These are phyloP conservation scores for Lithophane socia DNA, from an alignment of 2,888 invertebrate species.

Conservation along the genomic window DNA sequence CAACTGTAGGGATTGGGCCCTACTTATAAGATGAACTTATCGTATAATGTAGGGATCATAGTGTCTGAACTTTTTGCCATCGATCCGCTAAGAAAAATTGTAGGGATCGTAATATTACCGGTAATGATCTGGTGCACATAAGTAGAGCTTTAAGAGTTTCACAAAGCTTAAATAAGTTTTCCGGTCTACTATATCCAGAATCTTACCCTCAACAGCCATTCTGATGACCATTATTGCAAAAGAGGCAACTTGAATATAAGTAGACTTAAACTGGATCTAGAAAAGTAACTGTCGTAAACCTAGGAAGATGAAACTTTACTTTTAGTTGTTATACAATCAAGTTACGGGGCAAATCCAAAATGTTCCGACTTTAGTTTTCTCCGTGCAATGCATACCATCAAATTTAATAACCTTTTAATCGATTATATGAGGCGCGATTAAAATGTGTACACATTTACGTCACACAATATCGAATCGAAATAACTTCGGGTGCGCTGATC, in stretches of 20 bases:
- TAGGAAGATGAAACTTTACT: background rate
- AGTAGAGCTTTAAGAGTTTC: background rate
- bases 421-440: slow-evolving; percentile 71
- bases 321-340: background rate
- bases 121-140: background rate
- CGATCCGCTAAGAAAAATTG: background rate
- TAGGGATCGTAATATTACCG: background rate
- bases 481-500: slow-evolving; percentile 79
- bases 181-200: background rate
- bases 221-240: too few relatives aligned
- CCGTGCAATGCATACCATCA: slow-evolving; percentile 14
- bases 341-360: background rate
- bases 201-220: too few relatives aligned
- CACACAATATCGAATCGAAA: slow-evolving; percentile 80
- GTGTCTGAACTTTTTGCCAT: background rate
- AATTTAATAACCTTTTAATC: slow-evolving; percentile 26
- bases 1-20: background rate
- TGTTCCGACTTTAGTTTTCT: background rate
- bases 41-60: background rate
- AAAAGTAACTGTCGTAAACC: background rate
- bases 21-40: background rate
- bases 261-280: background rate
- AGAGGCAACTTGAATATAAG: background rate
- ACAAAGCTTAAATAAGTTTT: background rate
- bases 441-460: slow-evolving; percentile 73